Percentiles rank a stretch among this genome's conserved stretches.
Conservation (phyloP, 2,797 vertebrate species). For the Poecilia gillii region DNA sequence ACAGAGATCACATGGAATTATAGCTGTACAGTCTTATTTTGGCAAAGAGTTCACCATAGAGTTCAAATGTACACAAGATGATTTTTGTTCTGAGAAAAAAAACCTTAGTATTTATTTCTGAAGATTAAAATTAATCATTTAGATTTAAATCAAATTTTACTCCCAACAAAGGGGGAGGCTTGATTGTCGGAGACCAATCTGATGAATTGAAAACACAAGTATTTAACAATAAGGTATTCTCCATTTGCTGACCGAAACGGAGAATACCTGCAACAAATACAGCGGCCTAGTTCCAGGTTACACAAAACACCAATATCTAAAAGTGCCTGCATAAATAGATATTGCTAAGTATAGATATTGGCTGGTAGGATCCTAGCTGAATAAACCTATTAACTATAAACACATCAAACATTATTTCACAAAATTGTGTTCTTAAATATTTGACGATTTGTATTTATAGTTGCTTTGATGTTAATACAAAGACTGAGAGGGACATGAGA, state of each 20-base stretch:
- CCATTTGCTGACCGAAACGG: background rate
- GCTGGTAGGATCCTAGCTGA: background rate
- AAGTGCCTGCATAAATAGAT: background rate
- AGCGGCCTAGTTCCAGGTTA: background rate
- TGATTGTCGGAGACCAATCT: background rate
- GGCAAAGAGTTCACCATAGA: conserved; percentile 7
- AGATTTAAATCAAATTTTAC: background rate
- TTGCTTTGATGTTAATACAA: background rate
- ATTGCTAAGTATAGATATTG: background rate
- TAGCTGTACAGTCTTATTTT: conserved; percentile 1
- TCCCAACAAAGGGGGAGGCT: background rate
- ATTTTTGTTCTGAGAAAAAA: background rate
- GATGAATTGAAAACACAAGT: background rate
- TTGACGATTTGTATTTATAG: background rate
- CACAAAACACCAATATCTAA: background rate
- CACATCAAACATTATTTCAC: background rate
- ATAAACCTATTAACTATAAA: background rate
- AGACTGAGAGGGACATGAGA: background rate
- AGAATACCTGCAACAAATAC: background rate
- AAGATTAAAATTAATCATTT: background rate
- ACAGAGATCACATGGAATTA: conserved; percentile 18
- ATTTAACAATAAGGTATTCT: too few relatives aligned
- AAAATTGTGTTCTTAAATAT: background rate
- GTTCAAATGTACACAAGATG: background rate
- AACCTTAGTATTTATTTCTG: background rate